A percentile compares a stretch with the other conserved stretches of the same genome.
These are phyloP conservation scores for Phyto melanocephala DNA, from an alignment of 2,888 invertebrate species.

Conservation along the genomic window DNA sequence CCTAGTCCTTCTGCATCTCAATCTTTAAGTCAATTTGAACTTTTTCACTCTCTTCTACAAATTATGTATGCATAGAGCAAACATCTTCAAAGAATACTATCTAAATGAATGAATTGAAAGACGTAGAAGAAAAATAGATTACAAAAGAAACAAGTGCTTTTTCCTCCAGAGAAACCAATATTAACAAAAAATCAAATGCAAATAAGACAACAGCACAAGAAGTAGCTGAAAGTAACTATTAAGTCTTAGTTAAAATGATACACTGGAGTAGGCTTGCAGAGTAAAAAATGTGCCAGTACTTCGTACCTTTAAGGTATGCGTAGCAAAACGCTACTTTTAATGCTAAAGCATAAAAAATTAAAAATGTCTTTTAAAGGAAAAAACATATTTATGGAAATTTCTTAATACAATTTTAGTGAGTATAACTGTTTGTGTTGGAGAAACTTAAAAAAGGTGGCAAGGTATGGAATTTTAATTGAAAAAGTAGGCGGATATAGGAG, in stretches of 20 bases:
- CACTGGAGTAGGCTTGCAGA: not conserved
- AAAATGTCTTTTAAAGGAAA: slow-evolving; percentile 25
- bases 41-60: not conserved
- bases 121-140: not conserved
- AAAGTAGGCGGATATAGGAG: not conserved
- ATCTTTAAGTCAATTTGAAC: no score
- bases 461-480: not conserved
- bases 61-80: slow-evolving; percentile 27
- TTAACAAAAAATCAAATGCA: not conserved
- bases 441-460: not conserved
- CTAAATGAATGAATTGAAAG: not conserved
- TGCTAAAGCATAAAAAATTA: slow-evolving; percentile 24
- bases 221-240: slow-evolving; percentile 16
- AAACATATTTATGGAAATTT: slow-evolving; percentile 43
- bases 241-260: not conserved
- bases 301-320: not conserved
- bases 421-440: not conserved
- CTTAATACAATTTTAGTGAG: not conserved
- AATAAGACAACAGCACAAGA: not conserved
- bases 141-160: slow-evolving; percentile 35
- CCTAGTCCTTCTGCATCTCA: not conserved
- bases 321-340: slow-evolving; percentile 7
- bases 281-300: not conserved
- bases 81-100: not conserved
- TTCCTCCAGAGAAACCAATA: not conserved